phyloP scores from a whole-genome alignment of 1,140 invertebrate genomes.

The Ectropis grisescens region DNA sequence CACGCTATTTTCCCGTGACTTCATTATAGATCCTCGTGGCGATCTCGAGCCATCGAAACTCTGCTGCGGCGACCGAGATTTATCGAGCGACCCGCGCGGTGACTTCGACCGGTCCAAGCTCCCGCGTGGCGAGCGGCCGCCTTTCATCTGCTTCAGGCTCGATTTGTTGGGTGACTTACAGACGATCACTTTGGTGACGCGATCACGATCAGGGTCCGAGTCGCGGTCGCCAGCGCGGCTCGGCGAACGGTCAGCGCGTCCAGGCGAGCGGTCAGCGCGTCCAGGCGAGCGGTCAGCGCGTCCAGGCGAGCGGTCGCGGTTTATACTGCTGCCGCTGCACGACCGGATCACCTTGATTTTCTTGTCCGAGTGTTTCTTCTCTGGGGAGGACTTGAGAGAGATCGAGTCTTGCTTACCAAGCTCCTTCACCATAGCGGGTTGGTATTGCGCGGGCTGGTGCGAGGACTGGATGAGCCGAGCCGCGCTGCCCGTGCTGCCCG shows the following conservation, averaged over 20 bases:
- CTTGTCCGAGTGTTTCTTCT: slow-evolving; percentile 47
- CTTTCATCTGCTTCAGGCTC: slow-evolving; percentile 54
- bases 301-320: slow-evolving; percentile 56
- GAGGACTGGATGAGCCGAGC: slow-evolving; percentile 94
- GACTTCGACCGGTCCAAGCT: slow-evolving; percentile 56
- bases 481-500: slow-evolving; percentile 93
- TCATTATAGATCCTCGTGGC: slow-evolving; percentile 54
- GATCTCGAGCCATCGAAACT: slow-evolving; percentile 59
- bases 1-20: slow-evolving; percentile 55
- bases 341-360: slow-evolving; percentile 61
- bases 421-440: slow-evolving; percentile 86
- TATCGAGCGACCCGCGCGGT: slow-evolving; percentile 53
- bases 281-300: slow-evolving; percentile 38
- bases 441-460: slow-evolving; percentile 91
- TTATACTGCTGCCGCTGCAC: slow-evolving; percentile 59
- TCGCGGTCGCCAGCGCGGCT: no score
- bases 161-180: slow-evolving; percentile 68
- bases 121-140: slow-evolving; percentile 51
- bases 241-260: no score
- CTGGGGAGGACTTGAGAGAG: slow-evolving; percentile 61
- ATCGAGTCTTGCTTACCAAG: slow-evolving; percentile 80
- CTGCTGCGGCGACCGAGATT: slow-evolving; percentile 55
- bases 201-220: no score
- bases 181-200: slow-evolving; percentile 66
- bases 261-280: slow-evolving; percentile 34